Conservation (phyloP, 2,888 invertebrate genomes). For the Agonum fuliginosum region DNA sequence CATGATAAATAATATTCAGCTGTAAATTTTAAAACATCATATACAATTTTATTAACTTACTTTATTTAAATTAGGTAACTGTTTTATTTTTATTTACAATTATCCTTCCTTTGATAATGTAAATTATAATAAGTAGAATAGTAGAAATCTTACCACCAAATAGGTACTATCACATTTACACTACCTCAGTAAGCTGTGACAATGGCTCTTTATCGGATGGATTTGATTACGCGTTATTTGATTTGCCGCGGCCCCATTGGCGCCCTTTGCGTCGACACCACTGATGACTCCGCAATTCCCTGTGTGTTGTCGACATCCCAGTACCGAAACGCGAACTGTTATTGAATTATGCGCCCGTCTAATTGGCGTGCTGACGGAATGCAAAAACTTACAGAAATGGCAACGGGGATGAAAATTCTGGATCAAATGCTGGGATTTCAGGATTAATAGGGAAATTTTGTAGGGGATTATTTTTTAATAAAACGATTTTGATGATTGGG, state of each 20-base stretch:
- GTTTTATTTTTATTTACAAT: no score
- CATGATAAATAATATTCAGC: no score
- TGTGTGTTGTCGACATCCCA: background rate
- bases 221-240: background rate
- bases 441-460: slow-evolving; percentile 1
- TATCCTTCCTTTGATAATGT: no score
- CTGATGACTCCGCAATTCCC: background rate
- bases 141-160: no score
- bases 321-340: background rate
- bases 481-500: background rate
- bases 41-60: no score
- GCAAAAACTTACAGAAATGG: slow-evolving; percentile 4
- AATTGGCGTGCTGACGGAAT: background rate
- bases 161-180: no score
- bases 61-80: no score
- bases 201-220: background rate
- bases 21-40: no score
- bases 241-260: background rate
- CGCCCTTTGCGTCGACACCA: background rate
- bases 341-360: slow-evolving; percentile 28
- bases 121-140: background rate
- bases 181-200: no score
- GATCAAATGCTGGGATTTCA: slow-evolving; percentile 17
- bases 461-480: background rate
- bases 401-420: background rate